A percentile compares a stretch with the other conserved stretches of the same genome.
Conservation (phyloP, 2,113 vertebrate genomes). For the Heterocephalus glaber region DNA sequence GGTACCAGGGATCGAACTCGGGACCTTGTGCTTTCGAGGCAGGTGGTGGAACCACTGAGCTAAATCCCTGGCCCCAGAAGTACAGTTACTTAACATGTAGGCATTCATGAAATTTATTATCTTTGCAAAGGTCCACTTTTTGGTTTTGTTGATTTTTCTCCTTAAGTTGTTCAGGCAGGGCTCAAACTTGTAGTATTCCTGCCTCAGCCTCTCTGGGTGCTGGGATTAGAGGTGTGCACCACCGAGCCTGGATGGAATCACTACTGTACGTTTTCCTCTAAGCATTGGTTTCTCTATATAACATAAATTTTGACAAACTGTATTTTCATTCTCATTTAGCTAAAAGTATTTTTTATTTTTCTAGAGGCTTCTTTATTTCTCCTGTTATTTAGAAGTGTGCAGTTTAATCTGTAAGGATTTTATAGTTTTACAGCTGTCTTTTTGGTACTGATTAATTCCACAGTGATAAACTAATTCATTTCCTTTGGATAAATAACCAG, state of each 20-base stretch:
- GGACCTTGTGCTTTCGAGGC: too few relatives aligned
- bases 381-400: background rate
- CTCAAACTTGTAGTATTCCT: background rate
- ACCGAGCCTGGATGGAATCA: background rate
- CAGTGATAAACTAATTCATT: background rate
- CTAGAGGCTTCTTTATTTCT: background rate
- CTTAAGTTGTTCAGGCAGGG: background rate
- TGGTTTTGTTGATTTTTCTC: background rate
- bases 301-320: background rate
- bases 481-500: background rate
- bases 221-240: background rate
- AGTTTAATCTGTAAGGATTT: background rate
- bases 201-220: background rate
- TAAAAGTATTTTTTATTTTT: background rate
- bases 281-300: background rate
- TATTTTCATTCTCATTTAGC: slow-evolving; percentile 1
- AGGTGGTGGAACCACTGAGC: too few relatives aligned
- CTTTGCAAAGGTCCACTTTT: background rate
- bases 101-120: background rate
- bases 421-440: background rate
- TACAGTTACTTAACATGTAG: background rate
- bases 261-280: background rate
- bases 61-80: too few relatives aligned
- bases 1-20: too few relatives aligned
- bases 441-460: background rate